Evolutionary conservation across 2,113 vertebrate genomes (phyloP).

Genomic region (Azemiops feae): DNA sequence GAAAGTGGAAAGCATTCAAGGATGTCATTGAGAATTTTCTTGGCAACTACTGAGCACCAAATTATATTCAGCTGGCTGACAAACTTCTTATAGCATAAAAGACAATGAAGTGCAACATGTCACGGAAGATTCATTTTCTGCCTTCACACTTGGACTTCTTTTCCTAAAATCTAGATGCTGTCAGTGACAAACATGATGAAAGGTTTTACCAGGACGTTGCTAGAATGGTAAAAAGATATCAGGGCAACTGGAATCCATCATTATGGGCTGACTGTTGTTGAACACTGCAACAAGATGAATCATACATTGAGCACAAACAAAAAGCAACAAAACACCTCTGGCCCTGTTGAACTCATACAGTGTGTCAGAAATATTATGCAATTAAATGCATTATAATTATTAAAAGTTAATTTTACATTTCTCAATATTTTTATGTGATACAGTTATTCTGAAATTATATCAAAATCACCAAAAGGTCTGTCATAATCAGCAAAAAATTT

Average conservation of each 20-base stretch:
- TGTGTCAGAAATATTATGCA: neutral
- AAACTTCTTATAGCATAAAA: neutral
- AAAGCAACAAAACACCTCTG: neutral
- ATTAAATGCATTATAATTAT: neutral
- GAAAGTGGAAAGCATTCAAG: neutral
- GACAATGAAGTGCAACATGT: neutral
- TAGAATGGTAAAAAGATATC: neutral
- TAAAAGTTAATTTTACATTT: neutral
- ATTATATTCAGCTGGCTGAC: neutral
- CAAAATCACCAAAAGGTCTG: neutral
- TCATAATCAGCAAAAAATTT: neutral
- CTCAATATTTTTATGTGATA: neutral
- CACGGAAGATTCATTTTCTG: neutral
- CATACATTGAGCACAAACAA: neutral
- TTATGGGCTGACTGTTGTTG: neutral
- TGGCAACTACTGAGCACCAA: neutral
- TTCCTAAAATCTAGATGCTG: neutral
- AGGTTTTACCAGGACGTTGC: neutral
- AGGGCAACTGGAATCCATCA: neutral
- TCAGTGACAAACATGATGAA: neutral
- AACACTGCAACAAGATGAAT: neutral
- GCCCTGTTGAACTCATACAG: neutral
- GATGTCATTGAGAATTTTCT: neutral
- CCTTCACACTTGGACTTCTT: neutral
- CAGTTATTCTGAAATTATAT: neutral